Percentiles rank a stretch among this genome's conserved stretches.
Conservation (phyloP, 2,797 vertebrate species). For the Nannoperca obscura region DNA sequence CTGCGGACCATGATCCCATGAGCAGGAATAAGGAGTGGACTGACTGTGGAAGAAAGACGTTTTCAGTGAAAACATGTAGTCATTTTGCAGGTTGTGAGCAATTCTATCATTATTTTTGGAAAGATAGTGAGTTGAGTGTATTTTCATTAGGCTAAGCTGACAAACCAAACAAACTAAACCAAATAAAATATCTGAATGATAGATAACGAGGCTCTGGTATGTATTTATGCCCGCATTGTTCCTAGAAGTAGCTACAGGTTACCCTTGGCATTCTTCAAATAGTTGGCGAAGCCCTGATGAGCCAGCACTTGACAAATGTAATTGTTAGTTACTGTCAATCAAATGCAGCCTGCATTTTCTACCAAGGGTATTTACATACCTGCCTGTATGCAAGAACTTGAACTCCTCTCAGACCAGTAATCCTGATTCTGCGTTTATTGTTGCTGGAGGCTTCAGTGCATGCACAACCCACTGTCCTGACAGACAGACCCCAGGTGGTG, state of each 20-base stretch:
- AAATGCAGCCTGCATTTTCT: no score
- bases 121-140: background rate
- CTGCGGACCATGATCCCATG: background rate
- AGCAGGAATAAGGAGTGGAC: background rate
- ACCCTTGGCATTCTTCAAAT: constrained; percentile 51
- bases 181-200: constrained; percentile 4
- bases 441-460: no score
- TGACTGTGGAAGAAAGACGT: background rate
- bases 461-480: no score
- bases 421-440: no score
- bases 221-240: background rate
- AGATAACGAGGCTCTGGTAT: constrained; percentile 18
- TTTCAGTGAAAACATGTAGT: background rate
- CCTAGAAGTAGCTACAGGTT: background rate
- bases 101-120: background rate
- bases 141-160: background rate
- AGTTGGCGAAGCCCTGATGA: constrained; percentile 36
- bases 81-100: background rate
- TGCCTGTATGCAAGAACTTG: no score
- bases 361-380: no score
- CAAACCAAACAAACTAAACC: constrained; percentile 3
- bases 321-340: background rate
- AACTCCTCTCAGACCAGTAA: no score
- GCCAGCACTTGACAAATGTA: constrained; percentile 6
- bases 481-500: no score